phyloP scores from a whole-genome alignment of 2,888 invertebrate genomes.

The Embidobia sp. region DNA sequence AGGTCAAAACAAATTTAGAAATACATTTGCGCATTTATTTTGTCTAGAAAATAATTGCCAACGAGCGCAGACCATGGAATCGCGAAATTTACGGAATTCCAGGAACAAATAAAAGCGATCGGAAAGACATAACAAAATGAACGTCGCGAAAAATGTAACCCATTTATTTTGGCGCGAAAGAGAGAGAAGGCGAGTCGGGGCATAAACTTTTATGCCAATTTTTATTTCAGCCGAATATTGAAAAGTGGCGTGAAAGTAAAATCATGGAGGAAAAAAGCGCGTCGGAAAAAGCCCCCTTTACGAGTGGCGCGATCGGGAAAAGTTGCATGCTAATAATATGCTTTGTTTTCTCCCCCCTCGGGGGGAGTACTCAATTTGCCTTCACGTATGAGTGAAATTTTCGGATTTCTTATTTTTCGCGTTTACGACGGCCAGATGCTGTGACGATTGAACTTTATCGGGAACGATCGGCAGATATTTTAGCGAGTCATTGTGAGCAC shows the following conservation, averaged over 20 bases:
- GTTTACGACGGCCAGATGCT: slow-evolving; percentile 54
- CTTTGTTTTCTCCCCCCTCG: neutral
- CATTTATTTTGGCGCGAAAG: too few species aligned
- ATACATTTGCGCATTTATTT: too few species aligned
- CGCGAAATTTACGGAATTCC: too few species aligned
- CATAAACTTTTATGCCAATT: too few species aligned
- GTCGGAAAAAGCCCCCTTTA: slow-evolving; percentile 14
- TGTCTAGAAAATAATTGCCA: too few species aligned
- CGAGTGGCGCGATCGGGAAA: slow-evolving; percentile 22
- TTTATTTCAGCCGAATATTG: slow-evolving; percentile 30
- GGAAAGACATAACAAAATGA: too few species aligned
- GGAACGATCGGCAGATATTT: slow-evolving; percentile 24
- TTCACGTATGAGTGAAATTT: slow-evolving; percentile 36
- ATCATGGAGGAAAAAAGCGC: slow-evolving; percentile 1
- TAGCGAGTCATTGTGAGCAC: slow-evolving; percentile 33
- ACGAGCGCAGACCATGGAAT: too few species aligned
- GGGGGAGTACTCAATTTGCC: slow-evolving; percentile 34
- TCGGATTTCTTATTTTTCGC: slow-evolving; percentile 46
- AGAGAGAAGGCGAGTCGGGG: too few species aligned
- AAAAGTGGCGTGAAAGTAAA: slow-evolving; percentile 22
- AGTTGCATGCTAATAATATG: slow-evolving; percentile 49
- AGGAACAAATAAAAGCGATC: too few species aligned
- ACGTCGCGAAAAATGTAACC: too few species aligned
- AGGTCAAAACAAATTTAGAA: too few species aligned
- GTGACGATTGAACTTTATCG: slow-evolving; percentile 49